Percentiles rank a stretch among this genome's conserved stretches.
phyloP scores from a whole-genome alignment of 1,140 invertebrate species.

The Tetramorium alpestre region DNA sequence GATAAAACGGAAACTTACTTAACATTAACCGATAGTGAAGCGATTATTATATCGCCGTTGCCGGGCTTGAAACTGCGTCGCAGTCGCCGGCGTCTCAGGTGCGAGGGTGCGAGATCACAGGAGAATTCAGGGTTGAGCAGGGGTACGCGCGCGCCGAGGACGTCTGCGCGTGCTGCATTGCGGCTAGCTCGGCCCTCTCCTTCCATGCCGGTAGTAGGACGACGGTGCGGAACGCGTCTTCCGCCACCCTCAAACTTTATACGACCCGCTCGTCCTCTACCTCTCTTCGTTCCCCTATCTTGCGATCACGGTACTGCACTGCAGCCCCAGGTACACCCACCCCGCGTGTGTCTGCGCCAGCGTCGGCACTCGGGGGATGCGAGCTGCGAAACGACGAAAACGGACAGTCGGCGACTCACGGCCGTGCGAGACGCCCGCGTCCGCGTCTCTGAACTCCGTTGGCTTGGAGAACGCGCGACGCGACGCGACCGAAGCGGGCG shows the following conservation, averaged over 20 bases:
- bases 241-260: background rate
- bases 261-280: background rate
- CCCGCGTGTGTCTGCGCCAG: constrained; percentile 14
- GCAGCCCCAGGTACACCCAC: constrained; percentile 68
- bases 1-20: background rate
- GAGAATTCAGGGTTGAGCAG: constrained; percentile 68
- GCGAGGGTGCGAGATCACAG: constrained; percentile 20
- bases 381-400: background rate
- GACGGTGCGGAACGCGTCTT: background rate
- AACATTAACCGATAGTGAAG: background rate
- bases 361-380: background rate
- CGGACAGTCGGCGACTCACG: constrained; percentile 62
- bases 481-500: background rate
- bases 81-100: constrained; percentile 46
- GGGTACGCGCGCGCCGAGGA: constrained; percentile 58
- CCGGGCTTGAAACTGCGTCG: background rate
- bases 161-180: constrained; percentile 80
- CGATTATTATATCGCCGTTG: background rate
- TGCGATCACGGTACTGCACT: constrained; percentile 73
- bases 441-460: no score
- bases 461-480: background rate
- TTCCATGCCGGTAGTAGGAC: background rate
- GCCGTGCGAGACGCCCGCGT: background rate
- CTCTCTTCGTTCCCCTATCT: constrained; percentile 57
- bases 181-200: constrained; percentile 69